A percentile compares a stretch with the other conserved stretches of the same genome.
These are phyloP conservation scores for Drosophila lowei DNA, from an alignment of 1,140 invertebrate species.

Conservation along the genomic window DNA sequence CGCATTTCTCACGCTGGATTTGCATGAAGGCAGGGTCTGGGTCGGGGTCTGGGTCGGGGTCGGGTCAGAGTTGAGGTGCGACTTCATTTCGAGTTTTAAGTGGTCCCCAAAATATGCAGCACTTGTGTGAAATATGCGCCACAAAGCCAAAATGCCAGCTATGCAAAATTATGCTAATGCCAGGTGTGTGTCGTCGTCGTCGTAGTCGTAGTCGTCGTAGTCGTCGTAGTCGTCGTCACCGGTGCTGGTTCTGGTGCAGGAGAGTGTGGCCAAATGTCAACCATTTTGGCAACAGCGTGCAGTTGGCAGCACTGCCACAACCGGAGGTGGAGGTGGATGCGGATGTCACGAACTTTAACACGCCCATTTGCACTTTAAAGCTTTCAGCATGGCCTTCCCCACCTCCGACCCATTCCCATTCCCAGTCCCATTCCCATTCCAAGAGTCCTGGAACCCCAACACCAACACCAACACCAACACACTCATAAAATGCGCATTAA, in stretches of 20 bases:
- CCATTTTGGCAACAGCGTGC: conserved; percentile 54
- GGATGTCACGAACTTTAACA: conserved; percentile 70
- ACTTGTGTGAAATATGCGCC: conserved; percentile 72
- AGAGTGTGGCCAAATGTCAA: conserved; percentile 53
- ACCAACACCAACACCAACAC: conserved; percentile 34
- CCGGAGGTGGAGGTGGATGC: conserved; percentile 6
- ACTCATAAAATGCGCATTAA: conserved; percentile 81
- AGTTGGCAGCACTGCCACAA: conserved; percentile 45
- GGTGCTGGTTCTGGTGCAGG: neutral
- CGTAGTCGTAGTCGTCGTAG: no score
- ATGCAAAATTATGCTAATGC: conserved; percentile 81
- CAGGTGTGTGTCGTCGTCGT: conserved; percentile 36
- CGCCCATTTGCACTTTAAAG: conserved; percentile 68
- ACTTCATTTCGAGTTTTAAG: conserved; percentile 79
- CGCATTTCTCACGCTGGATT: conserved; percentile 67
- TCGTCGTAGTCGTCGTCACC: no score
- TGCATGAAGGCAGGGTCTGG: conserved; percentile 30
- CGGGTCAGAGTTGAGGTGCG: conserved; percentile 28
- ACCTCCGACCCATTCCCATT: neutral
- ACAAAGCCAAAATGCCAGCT: conserved; percentile 57
- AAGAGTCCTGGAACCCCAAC: conserved; percentile 3
- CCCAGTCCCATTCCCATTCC: conserved; percentile 4
- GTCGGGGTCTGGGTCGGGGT: conserved; percentile 5
- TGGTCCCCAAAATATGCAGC: conserved; percentile 68
- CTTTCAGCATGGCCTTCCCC: conserved; percentile 6